Evolutionary conservation across 1,140 invertebrate species (phyloP).

Genomic region (Rhagoletis zephyria): DNA sequence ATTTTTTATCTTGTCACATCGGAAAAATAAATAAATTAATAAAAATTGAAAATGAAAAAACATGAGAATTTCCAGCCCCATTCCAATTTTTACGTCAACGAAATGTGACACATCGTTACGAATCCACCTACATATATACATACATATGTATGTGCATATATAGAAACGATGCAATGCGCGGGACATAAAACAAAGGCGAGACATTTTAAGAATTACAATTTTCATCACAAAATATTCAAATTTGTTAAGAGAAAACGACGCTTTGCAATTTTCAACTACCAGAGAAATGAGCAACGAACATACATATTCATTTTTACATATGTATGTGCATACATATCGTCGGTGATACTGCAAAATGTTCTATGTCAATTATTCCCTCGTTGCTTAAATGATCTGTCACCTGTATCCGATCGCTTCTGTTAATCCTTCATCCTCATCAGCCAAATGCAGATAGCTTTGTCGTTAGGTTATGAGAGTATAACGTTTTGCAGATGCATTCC

Average conservation of each 20-base stretch:
- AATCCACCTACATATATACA: not conserved
- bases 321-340: too few relatives aligned
- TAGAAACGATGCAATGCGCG: not conserved
- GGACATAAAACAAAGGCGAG: not conserved
- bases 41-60: too few relatives aligned
- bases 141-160: not conserved
- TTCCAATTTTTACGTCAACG: not conserved
- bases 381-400: too few relatives aligned
- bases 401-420: too few relatives aligned
- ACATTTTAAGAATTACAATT: slow-evolving; percentile 10
- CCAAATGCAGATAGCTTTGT: too few relatives aligned
- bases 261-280: not conserved
- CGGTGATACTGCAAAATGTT: too few relatives aligned
- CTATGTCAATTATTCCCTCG: too few relatives aligned
- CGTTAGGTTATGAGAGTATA: too few relatives aligned
- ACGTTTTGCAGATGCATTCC: too few relatives aligned
- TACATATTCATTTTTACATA: not conserved
- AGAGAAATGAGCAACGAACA: not conserved
- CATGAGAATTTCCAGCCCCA: not conserved
- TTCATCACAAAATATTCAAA: not conserved
- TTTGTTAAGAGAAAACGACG: not conserved
- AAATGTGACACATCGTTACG: slow-evolving; percentile 10
- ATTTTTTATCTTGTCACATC: too few relatives aligned
- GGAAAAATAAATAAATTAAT: too few relatives aligned
- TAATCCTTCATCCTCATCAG: too few relatives aligned